Percentiles rank a stretch among this genome's conserved stretches.
Evolutionary conservation across 2,797 vertebrate genomes (phyloP).

Genomic region (Enteromius anoplus): DNA sequence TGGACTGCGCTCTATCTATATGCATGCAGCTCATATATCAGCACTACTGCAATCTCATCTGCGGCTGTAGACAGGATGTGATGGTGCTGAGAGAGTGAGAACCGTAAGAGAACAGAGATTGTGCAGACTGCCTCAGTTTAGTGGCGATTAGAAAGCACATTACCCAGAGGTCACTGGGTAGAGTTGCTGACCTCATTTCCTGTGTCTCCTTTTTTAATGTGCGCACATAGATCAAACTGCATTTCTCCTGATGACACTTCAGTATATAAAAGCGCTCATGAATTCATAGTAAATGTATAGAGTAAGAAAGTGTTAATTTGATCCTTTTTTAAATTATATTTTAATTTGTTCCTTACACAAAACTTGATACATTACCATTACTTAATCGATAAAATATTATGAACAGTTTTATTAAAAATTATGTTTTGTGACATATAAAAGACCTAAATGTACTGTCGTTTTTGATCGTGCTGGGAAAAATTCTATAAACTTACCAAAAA

Average conservation of each 20-base stretch:
- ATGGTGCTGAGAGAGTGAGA: constrained; percentile 29
- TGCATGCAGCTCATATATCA: constrained; percentile 21
- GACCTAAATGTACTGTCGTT: neutral
- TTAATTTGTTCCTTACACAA: neutral
- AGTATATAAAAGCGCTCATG: neutral
- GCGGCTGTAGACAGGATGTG: constrained; percentile 48
- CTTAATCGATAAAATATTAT: neutral
- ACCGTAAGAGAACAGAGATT: constrained; percentile 24
- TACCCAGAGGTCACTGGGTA: constrained; percentile 43
- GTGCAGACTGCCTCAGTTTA: constrained; percentile 36
- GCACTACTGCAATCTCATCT: constrained; percentile 8
- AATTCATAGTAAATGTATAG: neutral
- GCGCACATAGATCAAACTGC: neutral
- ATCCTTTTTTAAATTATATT: neutral
- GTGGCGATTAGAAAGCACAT: constrained; percentile 50
- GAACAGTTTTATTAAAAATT: neutral
- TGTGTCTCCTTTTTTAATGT: constrained; percentile 16
- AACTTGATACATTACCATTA: neutral
- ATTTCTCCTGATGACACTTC: neutral
- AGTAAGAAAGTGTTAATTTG: neutral
- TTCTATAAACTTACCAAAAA: neutral
- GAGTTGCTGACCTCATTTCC: constrained; percentile 44
- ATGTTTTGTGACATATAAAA: neutral
- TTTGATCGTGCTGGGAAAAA: neutral
- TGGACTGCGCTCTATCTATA: neutral